Evolutionary conservation across 2,797 vertebrate species (phyloP).

Genomic region (Tragelaphus eurycerus): DNA sequence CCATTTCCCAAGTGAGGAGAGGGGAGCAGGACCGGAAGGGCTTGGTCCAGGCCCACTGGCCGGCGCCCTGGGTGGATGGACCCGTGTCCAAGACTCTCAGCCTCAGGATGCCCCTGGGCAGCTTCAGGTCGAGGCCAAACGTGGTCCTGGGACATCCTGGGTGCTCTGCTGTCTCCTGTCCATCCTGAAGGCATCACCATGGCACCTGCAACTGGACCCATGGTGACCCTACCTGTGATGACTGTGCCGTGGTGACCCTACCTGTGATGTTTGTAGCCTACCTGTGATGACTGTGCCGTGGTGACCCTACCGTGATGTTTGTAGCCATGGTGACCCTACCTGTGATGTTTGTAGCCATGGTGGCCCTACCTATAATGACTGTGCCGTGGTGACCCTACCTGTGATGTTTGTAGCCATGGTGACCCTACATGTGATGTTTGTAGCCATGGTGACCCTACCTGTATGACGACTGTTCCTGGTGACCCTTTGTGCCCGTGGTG

Average conservation of each 20-base stretch:
- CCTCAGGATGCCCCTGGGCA: neutral
- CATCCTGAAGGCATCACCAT: neutral
- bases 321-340: rapidly evolving
- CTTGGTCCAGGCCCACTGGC: neutral
- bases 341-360: rapidly evolving
- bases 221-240: rapidly evolving
- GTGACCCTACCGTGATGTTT: rapidly evolving
- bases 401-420: rapidly evolving
- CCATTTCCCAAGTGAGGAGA: rapidly evolving
- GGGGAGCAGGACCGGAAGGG: neutral
- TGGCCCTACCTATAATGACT: no score
- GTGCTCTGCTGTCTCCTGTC: rapidly evolving
- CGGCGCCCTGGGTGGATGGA: rapidly evolving
- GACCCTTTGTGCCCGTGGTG: rapidly evolving
- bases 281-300: rapidly evolving
- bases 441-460: no score
- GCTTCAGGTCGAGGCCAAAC: rapidly evolving
- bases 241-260: rapidly evolving
- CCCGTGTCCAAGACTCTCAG: rapidly evolving
- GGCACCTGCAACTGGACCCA: neutral
- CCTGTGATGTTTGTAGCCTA: rapidly evolving
- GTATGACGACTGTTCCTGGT: rapidly evolving
- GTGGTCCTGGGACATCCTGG: rapidly evolving
- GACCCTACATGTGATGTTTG: no score
- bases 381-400: no score